phyloP scores from a whole-genome alignment of 2,113 vertebrate species.

The Xerus inauris region DNA sequence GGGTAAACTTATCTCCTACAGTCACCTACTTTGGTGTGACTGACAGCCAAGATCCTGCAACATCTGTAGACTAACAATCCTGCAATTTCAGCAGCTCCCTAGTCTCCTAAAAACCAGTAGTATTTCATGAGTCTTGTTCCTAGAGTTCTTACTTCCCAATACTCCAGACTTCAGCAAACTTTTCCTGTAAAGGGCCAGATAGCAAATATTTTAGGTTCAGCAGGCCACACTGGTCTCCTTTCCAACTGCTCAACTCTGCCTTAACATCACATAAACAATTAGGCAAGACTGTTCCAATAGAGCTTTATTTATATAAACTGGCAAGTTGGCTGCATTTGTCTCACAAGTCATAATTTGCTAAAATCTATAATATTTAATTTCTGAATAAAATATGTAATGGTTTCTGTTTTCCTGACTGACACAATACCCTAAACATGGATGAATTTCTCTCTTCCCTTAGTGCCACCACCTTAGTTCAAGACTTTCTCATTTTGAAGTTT shows the following conservation, averaged over 20 bases:
- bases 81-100: not conserved
- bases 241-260: not conserved
- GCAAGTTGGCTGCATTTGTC: not conserved
- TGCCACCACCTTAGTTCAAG: not conserved
- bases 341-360: not conserved
- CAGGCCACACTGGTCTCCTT: not conserved
- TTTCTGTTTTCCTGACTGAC: not conserved
- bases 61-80: not conserved
- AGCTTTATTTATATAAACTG: not conserved
- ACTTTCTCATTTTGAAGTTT: not conserved
- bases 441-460: not conserved
- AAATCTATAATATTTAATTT: not conserved
- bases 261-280: not conserved
- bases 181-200: not conserved
- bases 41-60: not conserved
- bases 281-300: not conserved
- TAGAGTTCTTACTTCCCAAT: not conserved
- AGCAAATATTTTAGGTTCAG: not conserved
- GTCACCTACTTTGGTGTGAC: not conserved
- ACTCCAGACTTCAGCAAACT: not conserved
- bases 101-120: not conserved
- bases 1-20: not conserved
- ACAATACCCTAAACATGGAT: not conserved
- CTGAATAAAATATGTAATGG: not conserved
- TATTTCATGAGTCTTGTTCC: not conserved